phyloP scores from a whole-genome alignment of 2,797 vertebrate species.

The Myoxocephalus aenaeus region DNA sequence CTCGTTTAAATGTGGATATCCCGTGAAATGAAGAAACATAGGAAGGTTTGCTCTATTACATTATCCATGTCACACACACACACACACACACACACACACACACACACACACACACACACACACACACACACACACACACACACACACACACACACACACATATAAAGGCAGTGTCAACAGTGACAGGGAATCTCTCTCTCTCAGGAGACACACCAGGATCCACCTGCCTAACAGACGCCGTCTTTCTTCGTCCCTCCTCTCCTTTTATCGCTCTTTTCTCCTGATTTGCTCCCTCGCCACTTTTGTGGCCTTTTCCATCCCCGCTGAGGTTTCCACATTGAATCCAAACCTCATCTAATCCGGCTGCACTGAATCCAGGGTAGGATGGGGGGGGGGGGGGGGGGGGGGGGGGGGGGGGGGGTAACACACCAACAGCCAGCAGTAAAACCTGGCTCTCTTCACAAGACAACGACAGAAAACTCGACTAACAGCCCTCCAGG shows the following conservation, averaged over 20 bases:
- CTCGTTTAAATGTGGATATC: background rate
- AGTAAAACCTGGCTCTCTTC: constrained; percentile 29
- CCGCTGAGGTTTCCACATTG: constrained; percentile 44
- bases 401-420: too few relatives aligned
- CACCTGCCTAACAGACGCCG: constrained; percentile 19
- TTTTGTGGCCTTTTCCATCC: constrained; percentile 33
- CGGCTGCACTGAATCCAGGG: constrained; percentile 5
- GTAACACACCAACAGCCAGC: constrained; percentile 10
- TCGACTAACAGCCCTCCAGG: constrained; percentile 22
- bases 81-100: background rate
- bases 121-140: background rate
- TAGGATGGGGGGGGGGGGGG: too few relatives aligned
- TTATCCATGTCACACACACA: background rate
- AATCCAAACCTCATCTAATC: constrained; percentile 43
- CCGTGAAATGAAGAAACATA: constrained; percentile 22
- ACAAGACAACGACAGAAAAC: constrained; percentile 16
- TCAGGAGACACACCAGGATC: constrained; percentile 30
- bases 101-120: background rate
- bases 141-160: background rate
- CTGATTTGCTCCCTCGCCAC: constrained; percentile 20
- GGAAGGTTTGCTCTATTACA: constrained; percentile 15
- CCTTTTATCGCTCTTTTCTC: constrained; percentile 27
- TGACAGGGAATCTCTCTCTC: constrained; percentile 24
- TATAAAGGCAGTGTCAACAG: constrained; percentile 12
- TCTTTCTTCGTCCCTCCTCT: constrained; percentile 11